Conservation (phyloP, 2,113 vertebrate genomes). For the Peromyscus leucopus region DNA sequence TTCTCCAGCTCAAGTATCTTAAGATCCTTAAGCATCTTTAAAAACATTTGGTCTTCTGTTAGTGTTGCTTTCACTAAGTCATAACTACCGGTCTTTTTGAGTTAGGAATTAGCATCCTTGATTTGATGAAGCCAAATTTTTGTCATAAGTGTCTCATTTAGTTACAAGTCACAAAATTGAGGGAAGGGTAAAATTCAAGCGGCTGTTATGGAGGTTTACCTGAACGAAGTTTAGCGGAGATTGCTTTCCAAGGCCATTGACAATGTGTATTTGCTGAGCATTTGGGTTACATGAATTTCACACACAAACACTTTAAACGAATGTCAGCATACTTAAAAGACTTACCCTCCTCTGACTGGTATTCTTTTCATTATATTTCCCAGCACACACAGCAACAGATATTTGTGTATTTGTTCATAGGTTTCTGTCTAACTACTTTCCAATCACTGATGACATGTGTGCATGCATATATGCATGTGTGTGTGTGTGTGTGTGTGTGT, state of each 20-base stretch:
- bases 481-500: not conserved
- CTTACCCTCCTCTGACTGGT: not conserved
- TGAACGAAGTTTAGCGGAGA: not conserved
- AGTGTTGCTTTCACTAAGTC: not conserved
- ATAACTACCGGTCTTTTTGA: not conserved
- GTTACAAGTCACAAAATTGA: not conserved
- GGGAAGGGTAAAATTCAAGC: not conserved
- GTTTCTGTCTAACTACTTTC: not conserved
- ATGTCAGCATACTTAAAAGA: slow-evolving; percentile 31
- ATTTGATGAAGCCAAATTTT: not conserved
- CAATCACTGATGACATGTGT: not conserved
- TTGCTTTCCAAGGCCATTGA: not conserved
- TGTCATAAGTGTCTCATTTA: not conserved
- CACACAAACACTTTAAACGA: not conserved
- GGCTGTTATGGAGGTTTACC: not conserved
- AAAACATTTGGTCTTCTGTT: not conserved
- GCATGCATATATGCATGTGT: no score
- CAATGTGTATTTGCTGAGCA: not conserved
- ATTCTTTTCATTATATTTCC: not conserved
- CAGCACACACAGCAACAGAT: not conserved
- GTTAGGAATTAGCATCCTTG: slow-evolving; percentile 23
- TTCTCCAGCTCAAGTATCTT: not conserved
- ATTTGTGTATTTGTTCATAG: not conserved
- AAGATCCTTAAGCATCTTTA: not conserved
- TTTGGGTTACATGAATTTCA: not conserved